These are phyloP conservation scores for Neostethus bicornis DNA, from an alignment of 2,797 vertebrate genomes.

Conservation along the genomic window DNA sequence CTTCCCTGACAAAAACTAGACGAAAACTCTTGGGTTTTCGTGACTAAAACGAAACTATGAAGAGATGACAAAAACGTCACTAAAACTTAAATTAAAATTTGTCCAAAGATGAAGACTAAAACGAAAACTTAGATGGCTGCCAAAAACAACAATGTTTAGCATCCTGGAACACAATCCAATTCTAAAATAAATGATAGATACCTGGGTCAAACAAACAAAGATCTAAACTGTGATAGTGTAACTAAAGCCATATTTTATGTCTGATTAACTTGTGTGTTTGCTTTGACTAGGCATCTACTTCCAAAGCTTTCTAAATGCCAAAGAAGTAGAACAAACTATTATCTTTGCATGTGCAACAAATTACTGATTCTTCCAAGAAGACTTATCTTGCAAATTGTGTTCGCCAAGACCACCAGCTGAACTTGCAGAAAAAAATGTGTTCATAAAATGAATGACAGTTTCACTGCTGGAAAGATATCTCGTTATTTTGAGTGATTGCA, in stretches of 20 bases:
- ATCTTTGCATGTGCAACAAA: slow-evolving; percentile 58
- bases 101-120: too few species aligned
- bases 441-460: slow-evolving; percentile 67
- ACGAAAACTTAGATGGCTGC: too few species aligned
- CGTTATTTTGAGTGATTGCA: slow-evolving; percentile 57
- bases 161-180: slow-evolving; percentile 32
- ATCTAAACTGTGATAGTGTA: slow-evolving; percentile 44
- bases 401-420: slow-evolving; percentile 67
- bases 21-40: too few species aligned
- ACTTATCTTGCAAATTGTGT: slow-evolving; percentile 48
- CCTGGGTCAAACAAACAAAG: slow-evolving; percentile 53
- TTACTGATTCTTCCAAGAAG: slow-evolving; percentile 58
- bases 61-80: too few species aligned
- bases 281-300: slow-evolving; percentile 36
- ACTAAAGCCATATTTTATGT: slow-evolving; percentile 43
- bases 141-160: slow-evolving; percentile 10
- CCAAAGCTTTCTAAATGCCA: slow-evolving; percentile 29
- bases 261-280: slow-evolving; percentile 35
- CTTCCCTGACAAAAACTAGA: too few species aligned
- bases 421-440: slow-evolving; percentile 50
- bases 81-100: too few species aligned
- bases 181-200: slow-evolving; percentile 27
- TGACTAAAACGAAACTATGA: too few species aligned
- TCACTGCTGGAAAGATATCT: slow-evolving; percentile 60
- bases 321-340: slow-evolving; percentile 43